Evolutionary conservation across 2,797 vertebrate genomes (phyloP).

Genomic region (Tragelaphus oryx): DNA sequence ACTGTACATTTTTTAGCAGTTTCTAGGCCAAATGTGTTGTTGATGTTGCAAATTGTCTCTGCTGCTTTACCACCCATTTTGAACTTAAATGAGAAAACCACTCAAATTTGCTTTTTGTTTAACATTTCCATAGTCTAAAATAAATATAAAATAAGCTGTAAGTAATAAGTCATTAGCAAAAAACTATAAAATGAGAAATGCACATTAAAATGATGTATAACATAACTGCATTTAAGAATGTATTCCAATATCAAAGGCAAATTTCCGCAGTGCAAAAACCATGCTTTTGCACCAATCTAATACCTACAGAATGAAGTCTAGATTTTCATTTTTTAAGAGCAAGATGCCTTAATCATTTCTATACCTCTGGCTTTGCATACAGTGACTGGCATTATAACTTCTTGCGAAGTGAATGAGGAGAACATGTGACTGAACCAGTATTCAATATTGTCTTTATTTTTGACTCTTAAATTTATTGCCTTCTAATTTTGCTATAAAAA

Average conservation of each 20-base stretch:
- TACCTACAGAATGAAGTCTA: background rate
- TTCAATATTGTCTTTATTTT: background rate
- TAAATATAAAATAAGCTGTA: background rate
- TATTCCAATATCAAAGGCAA: background rate
- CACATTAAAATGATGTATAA: background rate
- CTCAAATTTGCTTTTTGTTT: background rate
- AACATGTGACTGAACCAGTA: background rate
- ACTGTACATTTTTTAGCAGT: background rate
- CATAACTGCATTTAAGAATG: background rate
- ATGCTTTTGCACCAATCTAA: background rate
- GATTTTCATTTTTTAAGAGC: background rate
- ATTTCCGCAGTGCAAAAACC: background rate
- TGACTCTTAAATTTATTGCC: background rate
- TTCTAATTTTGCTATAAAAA: conserved; percentile 18
- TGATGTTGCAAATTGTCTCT: background rate
- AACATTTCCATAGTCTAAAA: background rate
- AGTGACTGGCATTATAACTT: background rate
- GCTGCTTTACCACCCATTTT: background rate
- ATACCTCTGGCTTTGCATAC: background rate
- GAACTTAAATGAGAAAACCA: background rate
- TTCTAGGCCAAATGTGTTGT: background rate
- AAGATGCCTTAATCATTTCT: background rate
- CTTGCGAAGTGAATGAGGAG: background rate
- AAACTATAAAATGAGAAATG: background rate
- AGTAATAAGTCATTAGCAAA: background rate